Base-by-base conservation (phyloP, 2,797 vertebrate genomes). In the Xiphophorus birchmanni region DNA sequence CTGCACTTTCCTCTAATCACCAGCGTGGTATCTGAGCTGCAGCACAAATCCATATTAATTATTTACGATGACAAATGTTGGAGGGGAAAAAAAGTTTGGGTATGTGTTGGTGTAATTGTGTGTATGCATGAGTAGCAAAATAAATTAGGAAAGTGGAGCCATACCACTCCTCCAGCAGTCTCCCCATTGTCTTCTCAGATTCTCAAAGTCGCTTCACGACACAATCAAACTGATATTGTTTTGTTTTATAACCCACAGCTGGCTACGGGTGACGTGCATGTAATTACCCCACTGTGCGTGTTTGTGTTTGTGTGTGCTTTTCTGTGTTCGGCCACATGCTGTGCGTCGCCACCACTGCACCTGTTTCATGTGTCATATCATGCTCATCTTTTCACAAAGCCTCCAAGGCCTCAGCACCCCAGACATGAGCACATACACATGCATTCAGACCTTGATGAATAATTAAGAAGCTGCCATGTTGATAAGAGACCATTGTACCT, bases 301-400 rank as follows among this genome's bases (percentile, higher is more conserved):
- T 26, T 45, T 48, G 2, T 48, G 73, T 80, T 54, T 77, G 74
- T 74, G 42, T 80, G 0, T 75, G 82, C 37, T 12, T 81, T 58
- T 79, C 81, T 80, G 50, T 71, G 78, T 81, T 81, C 71, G 90
- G 86, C 56, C 84, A 73, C 93, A 89, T 85, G 91, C 90, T 92
- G 91, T 84, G 92, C 88, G 26, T 78, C 65, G 84, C 77, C 42
- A 18, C 45, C 13, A n/a, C 83, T 63, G 80, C 92, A 93, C 88
- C 92, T 92, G 93, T 92, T 94, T 92, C 87, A 92, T 89, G 82
- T 92, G 87, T 91, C 86, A 83, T 90, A 87, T 84, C 76, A 21
- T 58, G 76, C 84, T 87, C 90, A 87, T 93, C 90, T 86, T 85
- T 88, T 90, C 89, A 82, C 65, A 26, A 88, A 87, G 67, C 82